A percentile compares a stretch with the other conserved stretches of the same genome.
These are phyloP conservation scores for Eulemur rubriventer DNA, from an alignment of 2,797 vertebrate genomes.

Conservation along the genomic window DNA sequence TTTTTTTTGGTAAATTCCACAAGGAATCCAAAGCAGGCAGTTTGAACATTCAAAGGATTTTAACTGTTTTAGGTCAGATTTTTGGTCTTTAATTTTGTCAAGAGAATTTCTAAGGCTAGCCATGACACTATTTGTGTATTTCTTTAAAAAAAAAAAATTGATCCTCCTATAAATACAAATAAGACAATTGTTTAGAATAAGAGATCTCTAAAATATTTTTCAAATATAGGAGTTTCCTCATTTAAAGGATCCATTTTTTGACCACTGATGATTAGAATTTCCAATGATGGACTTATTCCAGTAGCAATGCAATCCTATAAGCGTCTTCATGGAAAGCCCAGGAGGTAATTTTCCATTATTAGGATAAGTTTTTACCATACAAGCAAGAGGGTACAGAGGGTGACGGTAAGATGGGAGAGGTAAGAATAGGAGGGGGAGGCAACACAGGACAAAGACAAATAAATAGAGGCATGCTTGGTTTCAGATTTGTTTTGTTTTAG, in stretches of 20 bases:
- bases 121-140: neutral
- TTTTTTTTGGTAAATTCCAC: neutral
- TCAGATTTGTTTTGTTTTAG: too few species aligned
- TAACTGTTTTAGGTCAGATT: neutral
- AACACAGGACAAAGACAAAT: too few species aligned
- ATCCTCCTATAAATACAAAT: neutral
- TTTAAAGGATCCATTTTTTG: neutral
- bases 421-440: neutral
- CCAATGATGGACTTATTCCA: neutral
- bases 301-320: neutral
- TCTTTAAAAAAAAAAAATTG: neutral
- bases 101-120: neutral
- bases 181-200: neutral
- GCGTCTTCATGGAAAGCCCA: neutral
- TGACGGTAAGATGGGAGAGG: neutral
- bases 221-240: neutral
- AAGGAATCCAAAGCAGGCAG: neutral
- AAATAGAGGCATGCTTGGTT: too few species aligned
- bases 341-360: neutral
- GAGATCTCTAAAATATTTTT: neutral
- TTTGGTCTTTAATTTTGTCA: slow-evolving; percentile 15
- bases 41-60: neutral
- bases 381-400: neutral
- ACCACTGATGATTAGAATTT: neutral
- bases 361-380: neutral